Percentiles rank a stretch among this genome's conserved stretches.
These are phyloP conservation scores for Isichthys henryi DNA, from an alignment of 2,113 vertebrate genomes.

Conservation along the genomic window DNA sequence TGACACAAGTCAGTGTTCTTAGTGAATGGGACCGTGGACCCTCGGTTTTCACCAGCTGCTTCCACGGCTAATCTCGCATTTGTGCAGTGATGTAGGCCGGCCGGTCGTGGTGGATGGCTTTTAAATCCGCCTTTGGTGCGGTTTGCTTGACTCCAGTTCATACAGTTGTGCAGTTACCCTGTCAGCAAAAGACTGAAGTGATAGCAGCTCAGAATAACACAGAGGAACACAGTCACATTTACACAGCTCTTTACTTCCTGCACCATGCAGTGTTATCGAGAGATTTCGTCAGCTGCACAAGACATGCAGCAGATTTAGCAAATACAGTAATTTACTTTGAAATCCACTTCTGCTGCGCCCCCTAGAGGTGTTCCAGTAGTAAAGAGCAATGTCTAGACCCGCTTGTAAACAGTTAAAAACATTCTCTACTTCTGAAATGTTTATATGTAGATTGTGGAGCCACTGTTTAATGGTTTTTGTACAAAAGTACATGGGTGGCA, in stretches of 20 bases:
- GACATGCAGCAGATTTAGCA: not conserved
- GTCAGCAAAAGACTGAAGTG: slow-evolving; percentile 7
- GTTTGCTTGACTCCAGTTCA: not conserved
- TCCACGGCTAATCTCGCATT: not conserved
- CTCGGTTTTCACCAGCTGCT: not conserved
- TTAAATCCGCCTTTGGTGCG: not conserved
- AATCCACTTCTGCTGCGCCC: not conserved
- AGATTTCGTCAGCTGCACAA: not conserved
- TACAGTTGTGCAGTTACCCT: slow-evolving; percentile 8
- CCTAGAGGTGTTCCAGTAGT: not conserved
- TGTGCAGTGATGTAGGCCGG: not conserved
- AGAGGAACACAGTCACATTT: not conserved
- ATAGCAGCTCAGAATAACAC: not conserved
- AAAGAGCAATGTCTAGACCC: not conserved
- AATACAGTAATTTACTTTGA: not conserved
- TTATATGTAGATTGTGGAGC: not conserved
- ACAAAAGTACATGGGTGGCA: not conserved
- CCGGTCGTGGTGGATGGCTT: not conserved
- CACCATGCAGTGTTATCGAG: not conserved
- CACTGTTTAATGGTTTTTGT: not conserved
- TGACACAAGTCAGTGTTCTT: not conserved
- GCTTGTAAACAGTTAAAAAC: not conserved
- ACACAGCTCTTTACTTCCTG: not conserved
- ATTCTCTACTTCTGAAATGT: not conserved
- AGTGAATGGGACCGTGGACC: not conserved